These are phyloP conservation scores for Phoebastria nigripes DNA, from an alignment of 2,797 vertebrate species.

Conservation along the genomic window DNA sequence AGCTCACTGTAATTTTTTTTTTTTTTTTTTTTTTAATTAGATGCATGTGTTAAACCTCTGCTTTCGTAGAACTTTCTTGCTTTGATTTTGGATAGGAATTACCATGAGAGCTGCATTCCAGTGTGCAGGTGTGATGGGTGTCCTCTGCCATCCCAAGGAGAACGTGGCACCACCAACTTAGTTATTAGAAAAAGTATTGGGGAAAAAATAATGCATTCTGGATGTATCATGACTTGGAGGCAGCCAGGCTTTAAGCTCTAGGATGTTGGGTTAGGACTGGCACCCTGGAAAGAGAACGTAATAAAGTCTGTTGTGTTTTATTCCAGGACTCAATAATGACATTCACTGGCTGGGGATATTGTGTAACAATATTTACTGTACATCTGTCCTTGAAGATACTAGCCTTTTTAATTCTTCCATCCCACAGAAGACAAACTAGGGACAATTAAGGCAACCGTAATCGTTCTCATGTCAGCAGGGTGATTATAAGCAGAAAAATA, in stretches of 20 bases:
- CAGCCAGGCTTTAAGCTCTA: neutral
- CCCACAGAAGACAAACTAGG: neutral
- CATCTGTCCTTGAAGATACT: neutral
- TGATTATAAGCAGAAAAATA: neutral
- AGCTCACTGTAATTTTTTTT: neutral
- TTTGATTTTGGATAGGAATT: neutral
- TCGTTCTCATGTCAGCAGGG: neutral
- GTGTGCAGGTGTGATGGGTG: neutral
- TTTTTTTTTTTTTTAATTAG: neutral
- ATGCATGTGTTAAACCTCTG: neutral
- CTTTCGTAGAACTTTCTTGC: neutral
- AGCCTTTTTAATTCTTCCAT: neutral
- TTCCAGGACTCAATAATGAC: neutral
- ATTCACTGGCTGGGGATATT: neutral
- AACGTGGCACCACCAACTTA: neutral
- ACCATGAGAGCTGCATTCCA: neutral
- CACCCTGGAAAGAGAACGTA: neutral
- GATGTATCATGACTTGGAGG: neutral
- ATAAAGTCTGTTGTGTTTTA: neutral
- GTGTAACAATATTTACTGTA: neutral
- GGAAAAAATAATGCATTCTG: accelerated
- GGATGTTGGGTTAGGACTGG: neutral
- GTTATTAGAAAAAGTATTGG: neutral
- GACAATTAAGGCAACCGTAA: neutral
- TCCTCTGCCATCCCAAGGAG: neutral